These are phyloP conservation scores for Caenorhabditis japonica DNA, from an alignment of 2,888 invertebrate species.

Conservation along the genomic window DNA sequence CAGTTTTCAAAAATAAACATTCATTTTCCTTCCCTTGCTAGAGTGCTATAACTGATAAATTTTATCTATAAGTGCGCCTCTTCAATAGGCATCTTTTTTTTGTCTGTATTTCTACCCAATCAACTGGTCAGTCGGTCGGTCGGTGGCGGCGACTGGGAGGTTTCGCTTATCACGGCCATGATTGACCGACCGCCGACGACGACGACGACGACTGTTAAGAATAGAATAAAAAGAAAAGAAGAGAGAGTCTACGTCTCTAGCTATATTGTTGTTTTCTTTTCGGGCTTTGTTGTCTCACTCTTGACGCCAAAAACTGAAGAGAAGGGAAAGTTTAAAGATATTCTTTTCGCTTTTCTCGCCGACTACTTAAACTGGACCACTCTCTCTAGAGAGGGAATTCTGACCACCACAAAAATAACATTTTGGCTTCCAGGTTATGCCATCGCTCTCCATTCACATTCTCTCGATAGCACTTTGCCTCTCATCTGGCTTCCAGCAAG, in stretches of 20 bases:
- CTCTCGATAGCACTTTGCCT: conserved; percentile 67
- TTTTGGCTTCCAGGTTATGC: conserved; percentile 54
- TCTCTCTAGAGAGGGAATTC: not conserved
- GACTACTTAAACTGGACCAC: conserved; percentile 24
- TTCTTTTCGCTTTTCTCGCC: not conserved
- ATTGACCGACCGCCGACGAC: conserved; percentile 1
- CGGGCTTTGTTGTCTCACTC: conserved; percentile 47
- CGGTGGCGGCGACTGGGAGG: too few relatives aligned
- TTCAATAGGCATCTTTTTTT: not conserved
- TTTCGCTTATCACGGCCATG: conserved; percentile 33
- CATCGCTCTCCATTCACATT: conserved; percentile 65
- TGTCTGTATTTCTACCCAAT: conserved; percentile 9
- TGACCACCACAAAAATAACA: not conserved
- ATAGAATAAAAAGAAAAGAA: too few relatives aligned
- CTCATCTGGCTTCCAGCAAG: conserved; percentile 69
- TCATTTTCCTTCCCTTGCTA: not conserved
- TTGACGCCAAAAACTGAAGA: conserved; percentile 6
- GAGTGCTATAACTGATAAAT: too few relatives aligned
- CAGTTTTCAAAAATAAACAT: not conserved
- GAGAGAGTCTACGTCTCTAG: conserved; percentile 27
- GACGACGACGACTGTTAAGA: not conserved
- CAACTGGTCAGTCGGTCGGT: conserved; percentile 45
- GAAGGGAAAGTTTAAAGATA: conserved; percentile 37
- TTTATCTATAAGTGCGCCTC: too few relatives aligned
- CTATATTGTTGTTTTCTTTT: conserved; percentile 51